Evolutionary conservation across 2,113 vertebrate species (phyloP).

Genomic region (Epinephelus fuscoguttatus): DNA sequence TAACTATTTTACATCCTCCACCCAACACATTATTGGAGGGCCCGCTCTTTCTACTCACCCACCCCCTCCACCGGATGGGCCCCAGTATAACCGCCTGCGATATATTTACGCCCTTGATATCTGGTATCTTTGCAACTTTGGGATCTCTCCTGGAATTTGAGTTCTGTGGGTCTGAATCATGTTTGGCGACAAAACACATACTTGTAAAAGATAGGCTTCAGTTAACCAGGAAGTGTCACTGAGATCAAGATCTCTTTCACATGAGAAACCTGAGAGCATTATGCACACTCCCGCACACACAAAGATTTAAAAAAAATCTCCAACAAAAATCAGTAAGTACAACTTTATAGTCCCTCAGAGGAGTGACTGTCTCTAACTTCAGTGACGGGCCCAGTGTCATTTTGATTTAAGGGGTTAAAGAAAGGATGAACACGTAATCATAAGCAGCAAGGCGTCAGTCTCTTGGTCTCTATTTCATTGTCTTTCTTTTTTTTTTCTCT

Average conservation of each 20-base stretch:
- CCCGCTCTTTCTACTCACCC: no score
- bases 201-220: background rate
- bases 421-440: slow-evolving; percentile 21
- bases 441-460: slow-evolving; percentile 1
- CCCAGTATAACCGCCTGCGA: background rate
- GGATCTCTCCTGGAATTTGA: background rate
- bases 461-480: slow-evolving; percentile 21
- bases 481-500: background rate
- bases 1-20: no score
- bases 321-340: no score
- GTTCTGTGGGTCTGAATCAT: background rate
- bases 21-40: no score
- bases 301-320: no score
- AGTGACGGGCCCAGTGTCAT: background rate
- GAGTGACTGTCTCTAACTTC: background rate
- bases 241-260: background rate
- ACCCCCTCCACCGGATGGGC: no score
- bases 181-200: background rate
- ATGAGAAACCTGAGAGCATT: background rate
- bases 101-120: background rate
- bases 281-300: background rate
- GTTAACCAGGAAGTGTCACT: background rate
- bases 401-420: slow-evolving; percentile 5
- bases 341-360: background rate
- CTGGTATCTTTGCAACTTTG: background rate